phyloP scores from a whole-genome alignment of 2,113 vertebrate genomes.

The Ochotona curzoniae region DNA sequence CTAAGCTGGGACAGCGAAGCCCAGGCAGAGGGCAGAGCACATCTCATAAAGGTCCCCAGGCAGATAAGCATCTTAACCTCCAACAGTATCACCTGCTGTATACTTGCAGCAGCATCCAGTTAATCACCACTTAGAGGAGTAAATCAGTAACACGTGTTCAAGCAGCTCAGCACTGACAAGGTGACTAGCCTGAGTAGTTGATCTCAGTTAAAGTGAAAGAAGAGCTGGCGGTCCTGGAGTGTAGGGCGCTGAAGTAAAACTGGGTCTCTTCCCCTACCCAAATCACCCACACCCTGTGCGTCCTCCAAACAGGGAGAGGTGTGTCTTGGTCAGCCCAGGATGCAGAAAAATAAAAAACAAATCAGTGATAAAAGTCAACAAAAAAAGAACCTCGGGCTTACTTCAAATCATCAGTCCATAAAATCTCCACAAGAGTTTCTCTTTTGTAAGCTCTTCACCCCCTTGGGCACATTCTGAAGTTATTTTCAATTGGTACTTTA shows the following conservation, averaged over 20 bases:
- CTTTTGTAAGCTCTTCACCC: conserved; percentile 17
- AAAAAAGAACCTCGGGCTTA: background rate
- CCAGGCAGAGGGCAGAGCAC: background rate
- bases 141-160: background rate
- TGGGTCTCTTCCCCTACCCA: background rate
- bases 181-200: background rate
- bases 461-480: conserved; percentile 17
- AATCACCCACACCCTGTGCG: background rate
- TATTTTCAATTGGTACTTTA: conserved; percentile 39
- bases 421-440: conserved; percentile 27
- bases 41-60: background rate
- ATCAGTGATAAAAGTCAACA: background rate
- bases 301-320: background rate
- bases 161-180: background rate
- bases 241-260: background rate
- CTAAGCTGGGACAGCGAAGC: background rate
- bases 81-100: background rate
- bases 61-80: background rate
- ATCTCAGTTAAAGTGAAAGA: conserved; percentile 22
- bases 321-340: background rate
- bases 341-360: background rate
- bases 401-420: conserved; percentile 11
- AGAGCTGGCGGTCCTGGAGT: background rate
- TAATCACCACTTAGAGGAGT: background rate
- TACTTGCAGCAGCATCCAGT: background rate